Percentiles rank a stretch among this genome's conserved stretches.
Conservation (phyloP, 2,797 vertebrate genomes). For the Rhodeus uyekii region DNA sequence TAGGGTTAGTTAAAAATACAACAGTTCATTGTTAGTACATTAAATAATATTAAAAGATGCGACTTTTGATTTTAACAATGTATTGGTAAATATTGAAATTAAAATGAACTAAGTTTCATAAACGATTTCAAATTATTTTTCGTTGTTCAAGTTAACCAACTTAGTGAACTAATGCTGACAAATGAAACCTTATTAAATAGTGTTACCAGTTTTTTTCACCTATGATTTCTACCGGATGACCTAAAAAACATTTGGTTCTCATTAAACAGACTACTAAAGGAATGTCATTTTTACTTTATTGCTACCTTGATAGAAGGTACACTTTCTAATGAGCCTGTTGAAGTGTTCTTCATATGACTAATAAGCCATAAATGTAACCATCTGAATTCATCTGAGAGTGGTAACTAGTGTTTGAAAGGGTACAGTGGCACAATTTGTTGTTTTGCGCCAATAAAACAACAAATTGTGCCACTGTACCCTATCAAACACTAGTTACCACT, state of each 20-base stretch:
- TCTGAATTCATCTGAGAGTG: neutral
- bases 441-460: constrained; percentile 5
- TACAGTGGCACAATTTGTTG: constrained; percentile 17
- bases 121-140: neutral
- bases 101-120: neutral
- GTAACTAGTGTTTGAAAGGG: neutral
- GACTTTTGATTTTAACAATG: neutral
- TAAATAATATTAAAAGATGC: neutral
- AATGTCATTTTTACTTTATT: constrained; percentile 2
- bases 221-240: neutral
- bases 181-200: neutral
- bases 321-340: neutral
- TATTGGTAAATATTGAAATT: neutral
- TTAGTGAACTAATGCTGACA: neutral
- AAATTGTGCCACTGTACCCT: constrained; percentile 3
- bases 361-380: neutral
- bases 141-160: neutral
- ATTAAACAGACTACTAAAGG: neutral
- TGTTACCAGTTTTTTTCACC: neutral
- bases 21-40: neutral
- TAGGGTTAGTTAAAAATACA: neutral
- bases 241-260: neutral
- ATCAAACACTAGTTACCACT: neutral
- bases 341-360: constrained; percentile 7
- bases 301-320: neutral